Base-by-base conservation (phyloP, 2,888 invertebrate species). In the Mesopsocus fuscifrons region DNA sequence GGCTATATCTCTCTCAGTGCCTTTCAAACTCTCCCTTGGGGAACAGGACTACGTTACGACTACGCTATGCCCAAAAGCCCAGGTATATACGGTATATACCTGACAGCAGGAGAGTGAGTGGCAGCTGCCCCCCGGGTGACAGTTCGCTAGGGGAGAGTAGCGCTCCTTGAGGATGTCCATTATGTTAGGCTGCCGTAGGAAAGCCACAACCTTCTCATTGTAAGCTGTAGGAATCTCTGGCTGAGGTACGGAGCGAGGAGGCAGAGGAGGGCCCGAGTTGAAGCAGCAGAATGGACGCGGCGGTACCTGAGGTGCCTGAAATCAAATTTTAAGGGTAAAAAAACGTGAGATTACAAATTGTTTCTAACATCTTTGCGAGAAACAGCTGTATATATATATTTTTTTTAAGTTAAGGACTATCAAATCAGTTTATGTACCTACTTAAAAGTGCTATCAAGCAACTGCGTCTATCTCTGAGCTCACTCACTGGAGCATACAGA, bases 171-270 rank as follows among this genome's bases (percentile, higher is more conserved):
- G 65, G 50, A 92, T 85, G 54, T 91, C 91, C 63, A 88, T 74
- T 54, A 94, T 88, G 60, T 91, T 91, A 8, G 91, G 82, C 58
- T 94, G 94, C 0, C 92, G 73, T 23, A 94, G 70, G 65, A 94
- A 94, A n/a, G 89, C 87, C 43, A 94, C 88, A 50, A 94, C 92
- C 70, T 85, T 87, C 56, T 94, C 94, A 58, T 92, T 92, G 61
- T 94, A 94, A 2, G 92, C 88, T 15, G 85, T 74, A 1, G 89
- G 88, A 55, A 88, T 78, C 50, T 80, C 73, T 2, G 69, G 41
- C 59, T 54, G 22, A 43, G 20, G 44, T 45, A 16, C 47, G 38
- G 43, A 43, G 41, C 20, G 42, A 41, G 33, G 44, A 34, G 35
- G 43, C 45, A 43, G 18, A 5, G 38, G 38, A 4, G 6, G 44